Percentiles rank a stretch among this genome's conserved stretches.
Conservation (phyloP, 1,140 invertebrate species). For the Augochlora pura region DNA sequence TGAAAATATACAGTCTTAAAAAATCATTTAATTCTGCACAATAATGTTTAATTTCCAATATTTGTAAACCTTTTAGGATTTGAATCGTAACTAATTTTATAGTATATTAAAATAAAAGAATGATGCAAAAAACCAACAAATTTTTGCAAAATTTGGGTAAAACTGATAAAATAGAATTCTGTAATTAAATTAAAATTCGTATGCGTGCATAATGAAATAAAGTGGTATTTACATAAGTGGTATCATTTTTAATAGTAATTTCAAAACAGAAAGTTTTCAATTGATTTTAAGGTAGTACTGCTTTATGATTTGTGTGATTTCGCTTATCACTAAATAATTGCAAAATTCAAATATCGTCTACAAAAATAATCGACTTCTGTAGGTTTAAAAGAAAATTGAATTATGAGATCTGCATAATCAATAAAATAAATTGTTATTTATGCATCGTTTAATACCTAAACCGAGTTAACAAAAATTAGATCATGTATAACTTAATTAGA, state of each 20-base stretch:
- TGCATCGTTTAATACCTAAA: neutral
- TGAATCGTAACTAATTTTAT: neutral
- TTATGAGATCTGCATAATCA: conserved; percentile 3
- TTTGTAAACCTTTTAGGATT: neutral
- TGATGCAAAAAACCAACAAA: neutral
- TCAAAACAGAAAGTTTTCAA: neutral
- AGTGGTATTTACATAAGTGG: conserved; percentile 22
- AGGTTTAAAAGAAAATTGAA: neutral
- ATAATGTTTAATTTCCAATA: neutral
- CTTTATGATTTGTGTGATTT: neutral
- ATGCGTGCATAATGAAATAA: neutral
- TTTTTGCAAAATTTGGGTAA: conserved; percentile 40
- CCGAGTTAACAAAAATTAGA: neutral
- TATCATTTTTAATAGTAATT: conserved; percentile 24
- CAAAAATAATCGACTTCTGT: neutral
- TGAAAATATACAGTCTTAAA: neutral
- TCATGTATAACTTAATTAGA: neutral
- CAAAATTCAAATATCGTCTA: neutral
- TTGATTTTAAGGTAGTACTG: neutral
- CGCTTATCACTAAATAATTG: conserved; percentile 9
- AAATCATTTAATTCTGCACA: neutral
- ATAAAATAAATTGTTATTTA: conserved; percentile 22
- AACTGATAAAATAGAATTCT: neutral
- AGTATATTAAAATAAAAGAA: neutral
- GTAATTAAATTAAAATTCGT: conserved; percentile 13